Base-by-base conservation (phyloP, 1,140 invertebrate genomes). In the Panagrolaimus sp. region DNA sequence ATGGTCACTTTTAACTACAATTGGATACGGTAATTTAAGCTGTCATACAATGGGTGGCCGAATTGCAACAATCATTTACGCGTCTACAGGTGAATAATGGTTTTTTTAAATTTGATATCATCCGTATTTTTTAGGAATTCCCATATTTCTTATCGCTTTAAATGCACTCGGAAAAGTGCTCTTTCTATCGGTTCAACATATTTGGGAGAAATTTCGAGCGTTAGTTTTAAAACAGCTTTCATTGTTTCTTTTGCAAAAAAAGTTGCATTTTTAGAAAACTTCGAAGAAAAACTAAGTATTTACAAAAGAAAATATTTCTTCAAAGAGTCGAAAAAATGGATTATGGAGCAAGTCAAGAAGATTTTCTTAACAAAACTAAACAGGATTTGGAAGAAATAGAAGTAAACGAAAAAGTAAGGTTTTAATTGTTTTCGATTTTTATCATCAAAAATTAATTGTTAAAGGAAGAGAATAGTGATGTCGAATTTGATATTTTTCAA, bases 11-110 rank as follows among this genome's bases (percentile, higher is more conserved):
- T 13, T 53, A 27, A 70, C 69, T 25, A 70, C 69, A 20, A 70
- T 70, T 47, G 69, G 69, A 13, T 70, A 70, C 48, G 69, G 69
- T 11, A 70, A 70, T 44, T 62, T 70, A 25, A 25, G 9, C 11
- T 70, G 69, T 25, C 44, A 71, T 5, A 70, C 69, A 42, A 23
- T 31, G 16, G 68, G 16, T 8, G 69, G 69, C 48, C 69, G 69
- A 8, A 38, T 70, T 25, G 43, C 68, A 23, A 70, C 69, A 16
- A 70, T 70, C 1, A 14, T 70, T 38, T 70, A 70, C 38, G 44
- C 43, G 5, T 65, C 71, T 8, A 20, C 69, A 20, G 69, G n/a
- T n/a, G n/a, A n/a, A n/a, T n/a, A n/a, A n/a, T n/a, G n/a, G n/a
- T n/a, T n/a, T n/a, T n/a, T n/a, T n/a, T n/a, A n/a, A n/a, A n/a